Conservation (phyloP, 2,888 invertebrate species). For the Agrilus cyanescens region DNA sequence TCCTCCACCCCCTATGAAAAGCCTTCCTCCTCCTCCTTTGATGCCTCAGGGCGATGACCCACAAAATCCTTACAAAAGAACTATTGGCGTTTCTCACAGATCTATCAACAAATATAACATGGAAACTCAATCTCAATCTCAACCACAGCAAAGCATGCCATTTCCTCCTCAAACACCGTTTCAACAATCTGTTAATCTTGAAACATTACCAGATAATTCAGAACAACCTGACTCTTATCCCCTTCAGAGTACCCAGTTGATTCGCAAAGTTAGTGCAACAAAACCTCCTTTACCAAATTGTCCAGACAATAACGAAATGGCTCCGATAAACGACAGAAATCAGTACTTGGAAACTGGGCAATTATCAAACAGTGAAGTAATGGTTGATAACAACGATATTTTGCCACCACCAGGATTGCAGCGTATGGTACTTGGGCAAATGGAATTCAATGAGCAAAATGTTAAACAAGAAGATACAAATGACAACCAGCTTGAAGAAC, state of each 20-base stretch:
- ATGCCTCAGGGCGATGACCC: conserved; percentile 18
- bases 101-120: conserved; percentile 24
- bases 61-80: conserved; percentile 28
- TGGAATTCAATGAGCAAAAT: conserved; percentile 34
- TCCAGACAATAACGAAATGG: conserved; percentile 46
- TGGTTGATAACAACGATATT: conserved; percentile 28
- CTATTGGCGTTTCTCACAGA: conserved; percentile 36
- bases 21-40: conserved; percentile 17
- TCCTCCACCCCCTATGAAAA: conserved; percentile 24
- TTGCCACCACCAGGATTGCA: conserved; percentile 52
- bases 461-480: conserved; percentile 33
- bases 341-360: conserved; percentile 69
- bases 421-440: conserved; percentile 54
- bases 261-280: conserved; percentile 5
- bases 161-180: conserved; percentile 28
- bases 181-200: conserved; percentile 46
- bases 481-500: conserved; percentile 30
- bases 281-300: conserved; percentile 10
- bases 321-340: conserved; percentile 58
- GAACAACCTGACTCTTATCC: conserved; percentile 46
- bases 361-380: conserved; percentile 41
- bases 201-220: conserved; percentile 56
- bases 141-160: conserved; percentile 29
- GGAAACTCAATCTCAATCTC: conserved; percentile 16
- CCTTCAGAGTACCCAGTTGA: conserved; percentile 12